Percentiles rank a stretch among this genome's conserved stretches.
These are phyloP conservation scores for Chironomus striatipennis DNA, from an alignment of 1,140 invertebrate genomes.

Conservation along the genomic window DNA sequence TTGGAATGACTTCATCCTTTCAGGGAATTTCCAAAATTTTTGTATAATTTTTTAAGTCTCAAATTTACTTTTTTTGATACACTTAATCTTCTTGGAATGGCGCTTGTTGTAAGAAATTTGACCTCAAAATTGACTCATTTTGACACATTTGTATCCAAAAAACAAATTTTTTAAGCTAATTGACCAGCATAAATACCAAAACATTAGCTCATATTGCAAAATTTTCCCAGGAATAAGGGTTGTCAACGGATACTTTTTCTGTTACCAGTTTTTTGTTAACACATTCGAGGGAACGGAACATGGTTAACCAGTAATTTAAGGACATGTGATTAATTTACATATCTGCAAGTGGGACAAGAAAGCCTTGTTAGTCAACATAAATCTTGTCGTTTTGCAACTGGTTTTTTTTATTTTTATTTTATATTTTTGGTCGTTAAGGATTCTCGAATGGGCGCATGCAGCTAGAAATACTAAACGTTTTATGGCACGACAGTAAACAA, in stretches of 20 bases:
- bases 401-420: background rate
- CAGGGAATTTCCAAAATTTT: background rate
- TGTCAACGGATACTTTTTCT: background rate
- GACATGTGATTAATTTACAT: slow-evolving; percentile 9
- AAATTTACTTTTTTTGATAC: background rate
- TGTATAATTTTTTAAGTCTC: background rate
- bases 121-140: background rate
- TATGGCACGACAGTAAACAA: background rate
- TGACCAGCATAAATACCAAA: background rate
- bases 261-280: background rate
- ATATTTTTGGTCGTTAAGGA: background rate
- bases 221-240: slow-evolving; percentile 17
- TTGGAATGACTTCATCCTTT: background rate
- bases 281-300: background rate
- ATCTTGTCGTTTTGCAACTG: background rate
- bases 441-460: background rate
- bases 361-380: background rate
- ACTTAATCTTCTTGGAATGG: background rate
- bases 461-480: background rate
- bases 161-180: background rate
- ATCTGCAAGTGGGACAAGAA: background rate
- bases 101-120: background rate
- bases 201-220: background rate
- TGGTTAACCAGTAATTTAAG: slow-evolving; percentile 24
- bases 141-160: background rate